Conservation (phyloP, 2,113 vertebrate genomes). For the Festucalex cinctus region DNA sequence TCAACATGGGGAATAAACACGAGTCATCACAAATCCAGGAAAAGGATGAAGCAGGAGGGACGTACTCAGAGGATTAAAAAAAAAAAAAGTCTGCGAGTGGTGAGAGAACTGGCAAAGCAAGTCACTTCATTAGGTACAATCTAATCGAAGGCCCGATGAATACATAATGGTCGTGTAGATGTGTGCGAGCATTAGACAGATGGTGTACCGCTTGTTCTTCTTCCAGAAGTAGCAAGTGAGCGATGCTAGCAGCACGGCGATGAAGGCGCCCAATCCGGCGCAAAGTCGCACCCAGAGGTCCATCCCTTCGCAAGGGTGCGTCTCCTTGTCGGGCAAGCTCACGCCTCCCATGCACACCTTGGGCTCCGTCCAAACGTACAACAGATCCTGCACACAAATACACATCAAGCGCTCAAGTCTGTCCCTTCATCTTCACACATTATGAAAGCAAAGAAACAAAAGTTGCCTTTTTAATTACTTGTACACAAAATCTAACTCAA, state of each 20-base stretch:
- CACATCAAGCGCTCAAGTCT: neutral
- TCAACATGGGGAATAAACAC: conserved; percentile 7
- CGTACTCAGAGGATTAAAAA: neutral
- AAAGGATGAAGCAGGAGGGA: neutral
- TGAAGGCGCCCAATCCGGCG: conserved; percentile 82
- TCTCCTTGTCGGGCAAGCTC: conserved; percentile 82
- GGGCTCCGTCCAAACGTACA: conserved; percentile 93
- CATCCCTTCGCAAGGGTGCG: conserved; percentile 81
- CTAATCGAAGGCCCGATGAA: no score
- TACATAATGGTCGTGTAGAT: no score
- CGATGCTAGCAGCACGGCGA: conserved; percentile 82
- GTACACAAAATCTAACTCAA: no score
- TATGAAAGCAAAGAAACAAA: no score
- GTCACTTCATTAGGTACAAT: neutral
- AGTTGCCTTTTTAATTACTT: no score
- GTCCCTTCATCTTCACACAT: no score
- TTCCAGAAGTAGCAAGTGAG: conserved; percentile 99
- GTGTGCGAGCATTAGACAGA: neutral
- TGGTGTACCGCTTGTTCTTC: conserved; percentile 88
- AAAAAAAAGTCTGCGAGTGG: neutral
- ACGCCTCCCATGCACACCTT: conserved; percentile 87
- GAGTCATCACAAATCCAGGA: conserved; percentile 7
- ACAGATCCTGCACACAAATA: conserved; percentile 76
- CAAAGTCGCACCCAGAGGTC: conserved; percentile 91
- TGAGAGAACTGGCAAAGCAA: neutral